phyloP scores from a whole-genome alignment of 2,797 vertebrate genomes.

The Macropodus opercularis region DNA sequence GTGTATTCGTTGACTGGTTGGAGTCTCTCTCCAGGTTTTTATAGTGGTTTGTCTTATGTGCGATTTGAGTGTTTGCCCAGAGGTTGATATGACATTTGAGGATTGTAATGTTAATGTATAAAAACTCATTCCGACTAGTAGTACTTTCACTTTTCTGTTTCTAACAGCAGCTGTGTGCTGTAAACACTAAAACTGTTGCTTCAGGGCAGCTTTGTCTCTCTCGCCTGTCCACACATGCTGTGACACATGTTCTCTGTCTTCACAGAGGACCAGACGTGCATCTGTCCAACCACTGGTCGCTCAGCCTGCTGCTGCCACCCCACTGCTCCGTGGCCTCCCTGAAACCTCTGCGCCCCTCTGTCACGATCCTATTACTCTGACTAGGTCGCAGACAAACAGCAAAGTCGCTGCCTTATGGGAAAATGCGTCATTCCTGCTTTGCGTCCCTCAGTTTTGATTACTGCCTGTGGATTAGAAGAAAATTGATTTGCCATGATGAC shows the following conservation, averaged over 20 bases:
- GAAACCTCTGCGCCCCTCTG: conserved; percentile 39
- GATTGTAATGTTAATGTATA: too few relatives aligned
- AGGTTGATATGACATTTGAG: too few relatives aligned
- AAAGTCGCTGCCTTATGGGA: conserved; percentile 48
- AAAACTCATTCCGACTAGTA: too few relatives aligned
- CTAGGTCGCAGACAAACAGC: conserved; percentile 57
- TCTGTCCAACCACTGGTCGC: conserved; percentile 52
- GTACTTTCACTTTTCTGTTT: too few relatives aligned
- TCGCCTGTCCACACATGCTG: neutral
- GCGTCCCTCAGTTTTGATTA: conserved; percentile 72
- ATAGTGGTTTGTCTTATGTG: too few relatives aligned
- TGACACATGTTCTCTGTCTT: conserved; percentile 22
- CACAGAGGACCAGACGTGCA: conserved; percentile 23
- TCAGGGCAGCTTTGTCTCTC: neutral
- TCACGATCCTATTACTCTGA: conserved; percentile 54
- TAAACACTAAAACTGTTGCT: too few relatives aligned
- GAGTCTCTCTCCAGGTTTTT: too few relatives aligned
- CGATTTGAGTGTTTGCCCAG: too few relatives aligned
- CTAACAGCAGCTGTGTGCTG: too few relatives aligned
- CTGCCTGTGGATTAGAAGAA: conserved; percentile 67
- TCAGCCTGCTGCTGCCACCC: conserved; percentile 31
- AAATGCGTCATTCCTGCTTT: conserved; percentile 70
- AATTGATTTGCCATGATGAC: conserved; percentile 58
- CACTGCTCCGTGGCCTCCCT: conserved; percentile 42
- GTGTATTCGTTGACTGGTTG: too few relatives aligned